Evolutionary conservation across 2,888 invertebrate species (phyloP).

Genomic region (Apamea epomidion): DNA sequence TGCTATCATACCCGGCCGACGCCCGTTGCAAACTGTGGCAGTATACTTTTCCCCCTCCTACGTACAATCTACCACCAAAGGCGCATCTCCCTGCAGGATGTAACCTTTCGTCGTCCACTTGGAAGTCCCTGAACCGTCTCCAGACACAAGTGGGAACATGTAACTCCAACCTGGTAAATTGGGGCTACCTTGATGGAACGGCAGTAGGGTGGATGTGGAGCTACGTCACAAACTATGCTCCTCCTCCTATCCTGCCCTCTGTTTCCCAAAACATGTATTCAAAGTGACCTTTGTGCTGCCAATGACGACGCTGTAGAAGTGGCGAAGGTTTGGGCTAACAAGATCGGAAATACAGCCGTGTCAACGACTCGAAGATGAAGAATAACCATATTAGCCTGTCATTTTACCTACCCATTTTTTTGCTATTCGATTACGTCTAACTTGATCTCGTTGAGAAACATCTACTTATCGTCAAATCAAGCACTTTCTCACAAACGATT

Average conservation of each 20-base stretch:
- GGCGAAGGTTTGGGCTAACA: background rate
- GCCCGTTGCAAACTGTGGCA: too few species aligned
- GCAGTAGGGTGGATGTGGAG: background rate
- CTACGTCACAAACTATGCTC: background rate
- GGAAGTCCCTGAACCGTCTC: background rate
- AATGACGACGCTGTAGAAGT: background rate
- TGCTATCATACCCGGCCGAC: background rate
- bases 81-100: background rate
- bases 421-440: slow-evolving; percentile 18
- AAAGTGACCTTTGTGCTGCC: background rate
- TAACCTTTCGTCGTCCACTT: background rate
- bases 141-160: background rate
- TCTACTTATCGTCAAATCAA: background rate
- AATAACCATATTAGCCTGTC: background rate
- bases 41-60: background rate
- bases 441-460: background rate
- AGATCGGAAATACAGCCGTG: background rate
- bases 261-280: background rate
- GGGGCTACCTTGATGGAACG: background rate
- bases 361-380: background rate
- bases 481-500: background rate
- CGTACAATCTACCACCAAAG: background rate
- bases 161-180: background rate
- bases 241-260: background rate
- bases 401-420: background rate